These are phyloP conservation scores for Hassar affinis DNA, from an alignment of 2,113 vertebrate species.

Conservation along the genomic window DNA sequence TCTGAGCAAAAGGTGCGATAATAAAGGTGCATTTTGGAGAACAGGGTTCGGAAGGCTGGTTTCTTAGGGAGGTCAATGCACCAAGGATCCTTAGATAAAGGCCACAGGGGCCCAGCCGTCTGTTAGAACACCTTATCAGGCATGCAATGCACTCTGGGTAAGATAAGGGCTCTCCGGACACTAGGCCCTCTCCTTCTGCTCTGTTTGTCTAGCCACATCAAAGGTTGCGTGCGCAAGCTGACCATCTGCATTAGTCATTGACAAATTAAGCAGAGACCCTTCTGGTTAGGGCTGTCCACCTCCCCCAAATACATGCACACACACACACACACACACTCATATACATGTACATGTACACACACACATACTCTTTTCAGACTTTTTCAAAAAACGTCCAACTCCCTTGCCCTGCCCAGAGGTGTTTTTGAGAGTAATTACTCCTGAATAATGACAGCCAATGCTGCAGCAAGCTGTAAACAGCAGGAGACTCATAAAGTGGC, in stretches of 20 bases:
- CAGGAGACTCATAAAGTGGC: slow-evolving; percentile 58
- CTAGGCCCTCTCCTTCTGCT: slow-evolving; percentile 35
- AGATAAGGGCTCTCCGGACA: slow-evolving; percentile 69
- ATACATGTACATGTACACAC: not conserved
- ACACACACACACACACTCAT: not conserved
- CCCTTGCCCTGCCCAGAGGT: slow-evolving; percentile 47
- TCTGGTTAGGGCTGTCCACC: slow-evolving; percentile 46
- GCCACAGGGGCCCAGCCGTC: slow-evolving; percentile 59
- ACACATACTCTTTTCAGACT: not conserved
- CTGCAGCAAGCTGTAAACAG: slow-evolving; percentile 55
- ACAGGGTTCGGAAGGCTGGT: slow-evolving; percentile 5
- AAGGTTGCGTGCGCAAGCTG: slow-evolving; percentile 60
- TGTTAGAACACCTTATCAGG: slow-evolving; percentile 66
- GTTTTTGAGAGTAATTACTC: slow-evolving; percentile 57
- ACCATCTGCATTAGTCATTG: slow-evolving; percentile 65
- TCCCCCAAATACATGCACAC: not conserved
- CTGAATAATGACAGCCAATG: slow-evolving; percentile 57
- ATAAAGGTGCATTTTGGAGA: slow-evolving; percentile 40
- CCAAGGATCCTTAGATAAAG: slow-evolving; percentile 62
- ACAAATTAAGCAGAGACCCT: slow-evolving; percentile 57
- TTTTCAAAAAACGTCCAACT: slow-evolving; percentile 21
- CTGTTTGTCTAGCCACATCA: slow-evolving; percentile 74
- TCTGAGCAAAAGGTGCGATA: not conserved
- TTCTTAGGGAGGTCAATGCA: slow-evolving; percentile 44
- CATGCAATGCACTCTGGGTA: slow-evolving; percentile 59